Evolutionary conservation across 2,888 invertebrate genomes (phyloP), one percentile per base, ranked within the genome.

Genomic region (Philopedon plagiatum): DNA sequence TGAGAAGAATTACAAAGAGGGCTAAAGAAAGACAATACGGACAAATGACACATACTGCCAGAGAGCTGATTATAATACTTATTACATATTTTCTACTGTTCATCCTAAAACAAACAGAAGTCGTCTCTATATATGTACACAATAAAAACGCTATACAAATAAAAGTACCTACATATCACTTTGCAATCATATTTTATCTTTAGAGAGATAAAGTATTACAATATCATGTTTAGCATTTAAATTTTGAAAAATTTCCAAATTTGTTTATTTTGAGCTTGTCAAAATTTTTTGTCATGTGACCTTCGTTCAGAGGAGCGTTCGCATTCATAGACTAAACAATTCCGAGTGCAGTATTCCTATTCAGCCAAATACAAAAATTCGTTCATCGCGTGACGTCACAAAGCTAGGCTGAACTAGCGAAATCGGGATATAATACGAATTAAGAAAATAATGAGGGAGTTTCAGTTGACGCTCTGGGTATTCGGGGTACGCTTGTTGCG

Each of bases 51-150:
- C 51, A 70, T 67, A 70, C 58, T 66, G 58, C 68, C 32, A 76
- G 71, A 39, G 74, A 41, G 37, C 76, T 18, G 37, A 69, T 62
- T 46, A 68, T 46, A 62, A 65, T 19, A 41, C 74, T 49, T 54
- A 63, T 54, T 26, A 56, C 60, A 72, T 71, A 78, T 60, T 75
- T 57, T 72, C 68, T 75, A 61, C 46, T 66, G 64, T 68, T 74
- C 76, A 78, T 78, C 70, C 77, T 78, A 62, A 51, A 76, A 69
- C 29, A 29, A 29, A 54, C 18, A 54, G 29, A 9, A 29, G 9
- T 46, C n/a, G 7, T 41, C 1, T 4, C n/a, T 13, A 13, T 11
- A 39, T 39, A 9, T n/a, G 13, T 18, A 15, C 15, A 15, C 8
- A 5, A 5, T 15, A 54, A 54, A 9, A 0, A 26, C 13, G 2